Evolutionary conservation across 2,797 vertebrate genomes (phyloP).

Genomic region (Poecilia wingei): DNA sequence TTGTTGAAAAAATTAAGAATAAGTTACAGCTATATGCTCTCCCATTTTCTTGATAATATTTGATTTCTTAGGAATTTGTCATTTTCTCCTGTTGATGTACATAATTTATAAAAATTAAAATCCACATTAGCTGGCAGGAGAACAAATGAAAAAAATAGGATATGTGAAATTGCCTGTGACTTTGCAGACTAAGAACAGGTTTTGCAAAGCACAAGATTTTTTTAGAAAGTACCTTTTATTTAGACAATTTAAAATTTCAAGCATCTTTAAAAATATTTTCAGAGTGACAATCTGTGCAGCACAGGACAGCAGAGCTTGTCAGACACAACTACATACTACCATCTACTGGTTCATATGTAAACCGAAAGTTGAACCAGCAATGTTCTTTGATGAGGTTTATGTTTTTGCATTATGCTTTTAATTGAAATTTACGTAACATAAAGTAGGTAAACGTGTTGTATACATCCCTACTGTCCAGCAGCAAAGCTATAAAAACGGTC

Average conservation of each 20-base stretch:
- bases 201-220: not conserved
- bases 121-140: too few species aligned
- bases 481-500: not conserved
- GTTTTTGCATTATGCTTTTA: not conserved
- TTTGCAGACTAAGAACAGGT: not conserved
- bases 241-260: not conserved
- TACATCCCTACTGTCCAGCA: not conserved
- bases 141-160: not conserved
- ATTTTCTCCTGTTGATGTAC: not conserved
- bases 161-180: not conserved
- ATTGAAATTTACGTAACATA: not conserved
- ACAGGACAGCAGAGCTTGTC: not conserved
- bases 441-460: not conserved
- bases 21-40: not conserved
- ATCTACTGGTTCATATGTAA: constrained; percentile 58
- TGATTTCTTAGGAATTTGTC: not conserved
- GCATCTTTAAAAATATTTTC: not conserved
- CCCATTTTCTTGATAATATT: not conserved
- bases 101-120: not conserved
- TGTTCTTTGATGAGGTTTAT: not conserved
- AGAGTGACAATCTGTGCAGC: not conserved
- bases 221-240: not conserved
- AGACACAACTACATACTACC: constrained; percentile 19
- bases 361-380: constrained; percentile 3
- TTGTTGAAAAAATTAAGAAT: not conserved